Evolutionary conservation across 2,888 invertebrate genomes (phyloP).

Genomic region (Panopea generosa): DNA sequence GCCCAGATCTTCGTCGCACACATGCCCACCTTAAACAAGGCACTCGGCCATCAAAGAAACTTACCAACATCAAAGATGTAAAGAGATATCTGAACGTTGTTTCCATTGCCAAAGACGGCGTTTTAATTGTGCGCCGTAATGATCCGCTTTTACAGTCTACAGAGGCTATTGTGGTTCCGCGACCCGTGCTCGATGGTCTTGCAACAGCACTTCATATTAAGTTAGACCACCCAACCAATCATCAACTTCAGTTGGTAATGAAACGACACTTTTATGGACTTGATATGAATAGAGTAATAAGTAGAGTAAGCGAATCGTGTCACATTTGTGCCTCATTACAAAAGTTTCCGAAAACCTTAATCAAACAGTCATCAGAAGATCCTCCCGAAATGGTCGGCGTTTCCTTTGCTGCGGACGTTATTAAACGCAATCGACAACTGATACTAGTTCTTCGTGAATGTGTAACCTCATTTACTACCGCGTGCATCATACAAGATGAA

Average conservation of each 20-base stretch:
- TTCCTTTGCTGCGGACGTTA: slow-evolving; percentile 67
- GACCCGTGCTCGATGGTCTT: slow-evolving; percentile 59
- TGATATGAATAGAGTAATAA: slow-evolving; percentile 47
- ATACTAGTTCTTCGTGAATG: too few relatives aligned
- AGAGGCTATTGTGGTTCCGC: slow-evolving; percentile 52
- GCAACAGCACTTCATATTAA: slow-evolving; percentile 56
- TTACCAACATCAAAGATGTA: slow-evolving; percentile 58
- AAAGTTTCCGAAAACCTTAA: slow-evolving; percentile 37
- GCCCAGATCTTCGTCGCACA: slow-evolving; percentile 63
- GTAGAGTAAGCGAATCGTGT: slow-evolving; percentile 39
- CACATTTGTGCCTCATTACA: slow-evolving; percentile 62
- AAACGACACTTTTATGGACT: slow-evolving; percentile 61
- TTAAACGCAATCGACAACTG: slow-evolving; percentile 54
- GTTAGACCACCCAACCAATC: slow-evolving; percentile 51
- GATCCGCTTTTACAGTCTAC: slow-evolving; percentile 22
- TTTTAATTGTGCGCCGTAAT: slow-evolving; percentile 10
- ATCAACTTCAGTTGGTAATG: slow-evolving; percentile 56
- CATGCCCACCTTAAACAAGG: slow-evolving; percentile 62
- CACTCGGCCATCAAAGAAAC: slow-evolving; percentile 63
- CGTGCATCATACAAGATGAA: slow-evolving; percentile 42
- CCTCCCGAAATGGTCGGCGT: slow-evolving; percentile 56
- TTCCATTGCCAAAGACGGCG: slow-evolving; percentile 50
- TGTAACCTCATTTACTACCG: slow-evolving; percentile 38
- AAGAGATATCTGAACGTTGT: slow-evolving; percentile 49
- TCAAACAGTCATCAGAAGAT: slow-evolving; percentile 53